A percentile compares a stretch with the other conserved stretches of the same genome.
Evolutionary conservation across 2,113 vertebrate genomes (phyloP).

Genomic region (Morone saxatilis): DNA sequence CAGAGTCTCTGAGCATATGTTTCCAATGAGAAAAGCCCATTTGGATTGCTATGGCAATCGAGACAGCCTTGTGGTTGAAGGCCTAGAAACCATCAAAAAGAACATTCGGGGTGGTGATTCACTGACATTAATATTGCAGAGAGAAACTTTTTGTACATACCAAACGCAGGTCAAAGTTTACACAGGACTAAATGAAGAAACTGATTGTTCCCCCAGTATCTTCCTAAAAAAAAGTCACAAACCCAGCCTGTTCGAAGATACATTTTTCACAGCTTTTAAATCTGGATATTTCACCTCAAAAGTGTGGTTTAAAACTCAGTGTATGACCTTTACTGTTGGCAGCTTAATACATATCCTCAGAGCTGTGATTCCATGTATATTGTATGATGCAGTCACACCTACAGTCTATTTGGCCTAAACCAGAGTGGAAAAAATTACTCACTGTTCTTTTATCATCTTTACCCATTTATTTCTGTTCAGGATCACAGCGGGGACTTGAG

Average conservation of each 20-base stretch:
- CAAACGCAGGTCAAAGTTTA: no score
- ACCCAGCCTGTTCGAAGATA: background rate
- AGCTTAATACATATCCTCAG: constrained; percentile 21
- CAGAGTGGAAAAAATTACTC: background rate
- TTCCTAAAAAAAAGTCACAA: background rate
- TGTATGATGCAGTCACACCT: background rate
- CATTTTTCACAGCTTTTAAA: constrained; percentile 6
- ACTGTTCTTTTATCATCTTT: constrained; percentile 26
- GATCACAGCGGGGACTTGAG: background rate
- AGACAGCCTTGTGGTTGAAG: no score
- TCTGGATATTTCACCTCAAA: background rate
- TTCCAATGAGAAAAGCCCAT: no score
- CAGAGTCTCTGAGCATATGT: no score
- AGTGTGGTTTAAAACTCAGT: constrained; percentile 14
- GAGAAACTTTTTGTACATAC: no score
- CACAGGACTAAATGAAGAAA: no score
- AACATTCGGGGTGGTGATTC: no score
- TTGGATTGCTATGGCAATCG: no score
- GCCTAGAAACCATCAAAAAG: no score
- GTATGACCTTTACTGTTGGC: constrained; percentile 4
- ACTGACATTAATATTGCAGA: no score
- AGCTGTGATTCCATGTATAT: constrained; percentile 3
- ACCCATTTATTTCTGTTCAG: constrained; percentile 18
- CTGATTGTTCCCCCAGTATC: background rate
- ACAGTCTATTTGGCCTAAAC: constrained; percentile 5